phyloP scores from a whole-genome alignment of 2,888 invertebrate genomes.

The Cerceris rybyensis region DNA sequence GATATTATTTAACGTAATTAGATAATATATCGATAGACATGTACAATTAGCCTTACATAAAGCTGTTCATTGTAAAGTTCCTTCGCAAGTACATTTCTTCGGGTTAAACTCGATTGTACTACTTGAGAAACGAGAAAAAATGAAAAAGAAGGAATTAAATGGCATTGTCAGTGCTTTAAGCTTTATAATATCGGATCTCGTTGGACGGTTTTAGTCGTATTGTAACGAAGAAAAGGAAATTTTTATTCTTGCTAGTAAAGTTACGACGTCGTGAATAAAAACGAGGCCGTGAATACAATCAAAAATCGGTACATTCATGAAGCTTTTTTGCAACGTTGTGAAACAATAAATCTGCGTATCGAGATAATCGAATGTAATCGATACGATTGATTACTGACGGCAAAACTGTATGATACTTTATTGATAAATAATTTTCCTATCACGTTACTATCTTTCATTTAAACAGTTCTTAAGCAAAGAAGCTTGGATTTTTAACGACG shows the following conservation, averaged over 20 bases:
- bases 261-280: not conserved
- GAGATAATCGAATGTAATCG: constrained; percentile 50
- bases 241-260: no score
- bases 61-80: constrained; percentile 28
- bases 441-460: constrained; percentile 55
- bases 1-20: constrained; percentile 6
- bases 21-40: not conserved
- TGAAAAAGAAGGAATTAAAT: no score
- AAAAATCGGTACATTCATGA: not conserved
- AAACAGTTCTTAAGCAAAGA: constrained; percentile 23
- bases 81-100: constrained; percentile 4
- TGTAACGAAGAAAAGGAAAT: no score
- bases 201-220: not conserved
- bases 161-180: no score
- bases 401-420: constrained; percentile 58
- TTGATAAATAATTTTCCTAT: constrained; percentile 63
- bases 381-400: constrained; percentile 52
- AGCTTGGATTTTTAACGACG: constrained; percentile 24
- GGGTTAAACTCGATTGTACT: not conserved
- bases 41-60: constrained; percentile 12
- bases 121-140: not conserved
- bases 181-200: no score
- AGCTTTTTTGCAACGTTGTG: constrained; percentile 28
- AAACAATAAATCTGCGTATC: constrained; percentile 43
- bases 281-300: not conserved